Evolutionary conservation across 2,797 vertebrate species (phyloP).

Genomic region (Poeciliopsis paucimaculata): DNA sequence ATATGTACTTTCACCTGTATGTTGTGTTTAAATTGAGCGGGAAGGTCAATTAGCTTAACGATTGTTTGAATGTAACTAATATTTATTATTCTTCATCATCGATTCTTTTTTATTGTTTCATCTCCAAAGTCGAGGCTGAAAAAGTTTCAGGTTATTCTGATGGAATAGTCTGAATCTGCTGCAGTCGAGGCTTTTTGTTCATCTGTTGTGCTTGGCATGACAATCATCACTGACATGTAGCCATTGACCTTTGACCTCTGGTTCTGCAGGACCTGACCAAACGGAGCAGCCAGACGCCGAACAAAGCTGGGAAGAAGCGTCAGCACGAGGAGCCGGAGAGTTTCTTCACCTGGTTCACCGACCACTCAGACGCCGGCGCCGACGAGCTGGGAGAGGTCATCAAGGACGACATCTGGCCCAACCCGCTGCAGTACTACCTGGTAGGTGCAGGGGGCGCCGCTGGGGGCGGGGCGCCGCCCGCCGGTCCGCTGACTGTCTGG

Average conservation of each 20-base stretch:
- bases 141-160: too few species aligned
- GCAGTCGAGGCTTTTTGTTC: too few species aligned
- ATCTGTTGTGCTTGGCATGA: too few species aligned
- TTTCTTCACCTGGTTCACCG: slow-evolving; percentile 98
- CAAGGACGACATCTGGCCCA: slow-evolving; percentile 98
- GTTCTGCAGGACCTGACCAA: slow-evolving; percentile 90
- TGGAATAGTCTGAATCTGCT: too few species aligned
- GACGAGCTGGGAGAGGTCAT: slow-evolving; percentile 96
- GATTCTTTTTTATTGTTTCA: too few species aligned
- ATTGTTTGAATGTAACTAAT: too few species aligned
- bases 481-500: not conserved
- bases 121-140: too few species aligned
- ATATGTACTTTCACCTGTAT: too few species aligned
- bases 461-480: too few species aligned
- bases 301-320: slow-evolving; percentile 95
- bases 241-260: not conserved
- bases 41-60: too few species aligned
- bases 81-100: too few species aligned
- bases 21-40: too few species aligned
- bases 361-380: slow-evolving; percentile 95
- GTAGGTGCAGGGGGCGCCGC: slow-evolving; percentile 64
- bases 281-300: slow-evolving; percentile 91
- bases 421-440: slow-evolving; percentile 96
- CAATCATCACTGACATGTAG: not conserved
- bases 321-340: slow-evolving; percentile 99